Conservation (phyloP, 2,113 vertebrate genomes). For the Cottus gobio region DNA sequence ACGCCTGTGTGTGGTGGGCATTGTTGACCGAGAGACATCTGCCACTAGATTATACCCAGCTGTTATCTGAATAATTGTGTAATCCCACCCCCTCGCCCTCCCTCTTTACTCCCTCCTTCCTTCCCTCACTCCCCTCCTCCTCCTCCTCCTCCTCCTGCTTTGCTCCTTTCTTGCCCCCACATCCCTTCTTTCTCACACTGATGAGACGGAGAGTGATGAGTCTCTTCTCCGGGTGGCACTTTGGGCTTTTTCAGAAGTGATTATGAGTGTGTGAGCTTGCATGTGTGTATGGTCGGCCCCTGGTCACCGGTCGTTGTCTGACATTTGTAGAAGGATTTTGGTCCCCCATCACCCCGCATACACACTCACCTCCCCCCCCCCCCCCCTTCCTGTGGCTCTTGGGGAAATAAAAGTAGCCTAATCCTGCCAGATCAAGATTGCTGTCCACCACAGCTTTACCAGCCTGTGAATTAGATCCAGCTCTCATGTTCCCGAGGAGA, state of each 20-base stretch:
- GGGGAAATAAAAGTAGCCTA: slow-evolving; percentile 80
- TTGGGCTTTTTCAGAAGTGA: slow-evolving; percentile 39
- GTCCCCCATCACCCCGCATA: background rate
- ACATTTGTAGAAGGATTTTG: slow-evolving; percentile 79
- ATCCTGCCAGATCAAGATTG: slow-evolving; percentile 81
- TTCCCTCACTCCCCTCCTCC: background rate
- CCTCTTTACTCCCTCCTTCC: slow-evolving; percentile 23
- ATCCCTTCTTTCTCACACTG: slow-evolving; percentile 50
- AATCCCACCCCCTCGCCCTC: slow-evolving; percentile 66
- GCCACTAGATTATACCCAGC: slow-evolving; percentile 87
- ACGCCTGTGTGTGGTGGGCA: slow-evolving; percentile 77
- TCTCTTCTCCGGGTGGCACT: slow-evolving; percentile 53
- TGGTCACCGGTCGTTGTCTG: slow-evolving; percentile 73
- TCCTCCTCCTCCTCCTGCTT: slow-evolving; percentile 42
- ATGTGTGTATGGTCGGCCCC: slow-evolving; percentile 31
- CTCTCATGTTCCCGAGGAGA: slow-evolving; percentile 74
- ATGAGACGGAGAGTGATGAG: slow-evolving; percentile 63
- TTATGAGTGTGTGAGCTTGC: slow-evolving; percentile 50
- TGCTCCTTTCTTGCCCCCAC: slow-evolving; percentile 56
- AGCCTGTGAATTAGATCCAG: slow-evolving; percentile 77
- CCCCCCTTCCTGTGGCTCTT: slow-evolving; percentile 54
- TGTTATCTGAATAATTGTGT: slow-evolving; percentile 89
- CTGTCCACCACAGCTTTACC: slow-evolving; percentile 80
- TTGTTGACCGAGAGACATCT: slow-evolving; percentile 87
- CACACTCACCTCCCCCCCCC: slow-evolving; percentile 39